Base-by-base conservation (phyloP, 2,797 vertebrate species). In the Todus mexicanus region DNA sequence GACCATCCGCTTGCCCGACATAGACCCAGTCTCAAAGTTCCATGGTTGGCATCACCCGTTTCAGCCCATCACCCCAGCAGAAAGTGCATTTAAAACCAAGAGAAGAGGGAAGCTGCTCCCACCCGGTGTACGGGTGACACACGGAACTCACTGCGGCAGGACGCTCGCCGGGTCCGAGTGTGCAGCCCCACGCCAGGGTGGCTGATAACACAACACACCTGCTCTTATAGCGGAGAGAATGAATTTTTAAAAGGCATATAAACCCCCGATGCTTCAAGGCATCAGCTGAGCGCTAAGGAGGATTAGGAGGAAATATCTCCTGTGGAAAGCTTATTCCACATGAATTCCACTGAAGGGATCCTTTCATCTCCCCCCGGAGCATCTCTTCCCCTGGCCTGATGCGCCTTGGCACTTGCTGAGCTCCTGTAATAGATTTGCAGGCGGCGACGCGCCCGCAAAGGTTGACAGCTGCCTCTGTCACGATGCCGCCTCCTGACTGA, bases 311-410 rank as follows among this genome's bases (percentile, higher is more conserved):
- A 78, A 93, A 83, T 91, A 89, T 93, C 94, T 96, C 95, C 95
- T 66, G 26, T 92, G 95, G 95, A 95, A 94, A 95, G 93, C 94
- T 96, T 96, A 96, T 92, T 93, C 92, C 95, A 96, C 95, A 95
- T 96, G 95, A 96, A 61, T 96, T 96, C 94, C 94, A 95, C 94
- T 90, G 92, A 92, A 87, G 94, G 96, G 94, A 94, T 93, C 92
- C 95, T 95, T 95, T 96, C 90, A 92, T 95, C 94, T 95, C 93
- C 82, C 94, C 94, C 90, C 15, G 47, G 90, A 94, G 94, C 92
- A 60, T 95, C 92, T 94, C 87, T 23, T 94, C 92, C 89, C 87
- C 92, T 15, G 87, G 93, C 79, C 94, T 94, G 92, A 96, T 92
- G 93, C 2, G 96, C 90, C 92, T 89, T 93, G 95, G 96, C 96